These are phyloP conservation scores for Callaeas wilsoni DNA, from an alignment of 2,113 vertebrate genomes.

Conservation along the genomic window DNA sequence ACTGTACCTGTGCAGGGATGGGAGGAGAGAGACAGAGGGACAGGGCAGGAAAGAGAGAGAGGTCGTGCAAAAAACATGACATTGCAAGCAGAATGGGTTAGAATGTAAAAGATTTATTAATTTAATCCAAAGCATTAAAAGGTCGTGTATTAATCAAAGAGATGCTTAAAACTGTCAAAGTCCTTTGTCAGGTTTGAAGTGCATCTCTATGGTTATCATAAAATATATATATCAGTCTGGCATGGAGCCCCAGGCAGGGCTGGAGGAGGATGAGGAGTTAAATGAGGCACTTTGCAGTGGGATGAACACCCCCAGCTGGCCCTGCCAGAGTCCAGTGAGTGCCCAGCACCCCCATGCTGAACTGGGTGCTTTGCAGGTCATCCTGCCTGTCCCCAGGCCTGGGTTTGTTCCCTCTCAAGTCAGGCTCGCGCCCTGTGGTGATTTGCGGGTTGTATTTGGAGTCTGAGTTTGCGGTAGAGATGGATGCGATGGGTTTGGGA, in stretches of 20 bases:
- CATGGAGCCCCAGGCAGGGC: not conserved
- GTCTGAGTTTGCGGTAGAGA: not conserved
- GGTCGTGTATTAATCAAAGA: constrained; percentile 61
- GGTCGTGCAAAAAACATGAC: not conserved
- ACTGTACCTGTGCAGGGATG: not conserved
- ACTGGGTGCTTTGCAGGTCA: not conserved
- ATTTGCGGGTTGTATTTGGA: too few relatives aligned
- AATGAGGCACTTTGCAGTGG: fast-evolving
- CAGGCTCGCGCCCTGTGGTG: fast-evolving
- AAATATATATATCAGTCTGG: constrained; percentile 51
- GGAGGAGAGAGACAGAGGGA: not conserved
- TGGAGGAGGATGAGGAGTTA: not conserved
- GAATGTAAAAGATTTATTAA: constrained; percentile 54
- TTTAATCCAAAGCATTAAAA: constrained; percentile 54
- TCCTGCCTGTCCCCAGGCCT: not conserved
- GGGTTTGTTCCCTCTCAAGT: not conserved
- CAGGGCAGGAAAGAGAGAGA: not conserved
- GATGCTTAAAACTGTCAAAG: constrained; percentile 59
- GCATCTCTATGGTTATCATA: constrained; percentile 52
- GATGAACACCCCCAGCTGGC: fast-evolving
- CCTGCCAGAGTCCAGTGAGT: not conserved
- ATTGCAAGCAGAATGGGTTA: not conserved
- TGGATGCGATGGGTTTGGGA: not conserved
- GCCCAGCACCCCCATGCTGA: not conserved
- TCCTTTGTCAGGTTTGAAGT: constrained; percentile 47